Evolutionary conservation across 2,888 invertebrate genomes (phyloP), one percentile per base, ranked within the genome.

Genomic region (Tolmerus cingulatus): DNA sequence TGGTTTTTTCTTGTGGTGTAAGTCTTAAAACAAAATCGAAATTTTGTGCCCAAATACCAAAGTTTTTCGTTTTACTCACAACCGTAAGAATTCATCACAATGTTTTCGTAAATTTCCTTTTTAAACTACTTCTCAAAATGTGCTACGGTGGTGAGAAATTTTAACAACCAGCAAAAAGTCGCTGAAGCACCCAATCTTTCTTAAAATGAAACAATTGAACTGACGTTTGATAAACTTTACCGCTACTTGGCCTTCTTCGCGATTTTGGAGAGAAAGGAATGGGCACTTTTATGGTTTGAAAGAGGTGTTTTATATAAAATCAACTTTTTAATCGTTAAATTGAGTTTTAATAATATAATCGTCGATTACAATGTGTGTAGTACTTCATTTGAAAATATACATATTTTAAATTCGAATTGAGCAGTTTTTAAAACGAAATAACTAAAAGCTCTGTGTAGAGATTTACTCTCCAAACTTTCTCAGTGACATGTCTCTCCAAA

Each of bases 81-180:
- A 86, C 86, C 86, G 86, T 86, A 86, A 40, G 78, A 78, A 77
- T 86, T 86, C 86, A 86, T 86, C 86, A 86, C 82, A 66, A 66
- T 66, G 66, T 66, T 27, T 8, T 23, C 12, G 27, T 66, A 23
- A 66, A 66, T 66, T 19, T 12, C 66, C 14, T 66, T 23, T 55
- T 27, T 27, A 66, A 66, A 23, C 12, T 66, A 66, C 27, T 66
- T 66, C 66, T 66, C 27, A 66, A 66, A 51, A 27, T n/a, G 12
- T 66, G 66, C 23, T 66, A 66, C 57, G 57, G 9, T n/a, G 57
- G 57, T 9, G 12, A 57, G 23, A 57, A 57, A 19, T 23, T 23
- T 7, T n/a, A 8, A 9, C 5, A 4, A 5, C 16, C n/a, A 51
- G 1, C 1, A 37, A 37, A 37, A 51, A 43, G 0, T 43, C 14